These are phyloP conservation scores for Pterophyllum scalare DNA, from an alignment of 2,113 vertebrate genomes.

Conservation along the genomic window DNA sequence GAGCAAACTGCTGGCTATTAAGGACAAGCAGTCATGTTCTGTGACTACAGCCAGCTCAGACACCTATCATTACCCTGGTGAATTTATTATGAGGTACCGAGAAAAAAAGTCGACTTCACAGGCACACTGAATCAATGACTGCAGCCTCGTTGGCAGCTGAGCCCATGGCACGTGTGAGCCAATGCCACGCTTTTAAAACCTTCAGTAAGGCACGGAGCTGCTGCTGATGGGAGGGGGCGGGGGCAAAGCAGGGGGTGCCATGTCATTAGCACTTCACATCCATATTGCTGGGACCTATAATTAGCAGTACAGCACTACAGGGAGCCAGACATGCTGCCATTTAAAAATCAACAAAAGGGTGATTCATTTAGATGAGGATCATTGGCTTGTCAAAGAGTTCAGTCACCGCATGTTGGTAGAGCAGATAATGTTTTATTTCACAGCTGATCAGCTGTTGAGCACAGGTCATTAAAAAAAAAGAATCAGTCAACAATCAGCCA, in stretches of 20 bases:
- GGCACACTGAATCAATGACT: constrained; percentile 54
- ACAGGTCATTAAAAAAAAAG: not conserved
- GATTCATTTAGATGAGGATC: constrained; percentile 6
- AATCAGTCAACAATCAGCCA: not conserved
- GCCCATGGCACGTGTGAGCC: constrained; percentile 50
- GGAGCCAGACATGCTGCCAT: constrained; percentile 28
- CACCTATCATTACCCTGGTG: constrained; percentile 50
- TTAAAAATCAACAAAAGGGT: constrained; percentile 31
- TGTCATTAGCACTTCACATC: constrained; percentile 66
- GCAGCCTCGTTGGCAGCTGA: constrained; percentile 56
- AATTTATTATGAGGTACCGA: constrained; percentile 57
- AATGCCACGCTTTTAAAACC: constrained; percentile 30
- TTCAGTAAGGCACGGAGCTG: not conserved
- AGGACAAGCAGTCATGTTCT: constrained; percentile 50
- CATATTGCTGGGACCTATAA: constrained; percentile 60
- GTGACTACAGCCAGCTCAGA: constrained; percentile 36
- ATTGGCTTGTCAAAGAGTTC: constrained; percentile 4
- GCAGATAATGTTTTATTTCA: not conserved
- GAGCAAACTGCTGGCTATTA: constrained; percentile 48
- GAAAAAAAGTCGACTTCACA: constrained; percentile 42
- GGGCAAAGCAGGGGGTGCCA: constrained; percentile 17
- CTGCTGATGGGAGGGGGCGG: not conserved
- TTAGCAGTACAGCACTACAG: constrained; percentile 39
- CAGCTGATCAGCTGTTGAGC: constrained; percentile 4
- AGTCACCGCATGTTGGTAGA: not conserved